These are phyloP conservation scores for Thecophora atra DNA, from an alignment of 2,888 invertebrate genomes.

Conservation along the genomic window DNA sequence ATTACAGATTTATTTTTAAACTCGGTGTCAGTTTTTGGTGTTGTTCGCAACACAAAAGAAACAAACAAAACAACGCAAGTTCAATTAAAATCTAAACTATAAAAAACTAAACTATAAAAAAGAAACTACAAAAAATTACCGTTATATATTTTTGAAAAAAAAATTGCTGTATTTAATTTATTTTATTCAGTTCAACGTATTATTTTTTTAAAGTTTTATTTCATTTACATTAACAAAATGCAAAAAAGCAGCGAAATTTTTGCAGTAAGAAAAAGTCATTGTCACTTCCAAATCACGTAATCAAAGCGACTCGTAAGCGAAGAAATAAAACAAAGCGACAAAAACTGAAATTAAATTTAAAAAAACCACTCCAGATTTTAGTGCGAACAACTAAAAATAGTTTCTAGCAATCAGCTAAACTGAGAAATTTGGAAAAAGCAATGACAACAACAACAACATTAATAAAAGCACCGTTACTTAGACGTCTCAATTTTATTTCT, in stretches of 20 bases:
- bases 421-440: slow-evolving; percentile 24
- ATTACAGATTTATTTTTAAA: slow-evolving; percentile 36
- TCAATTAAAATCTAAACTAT: too few relatives aligned
- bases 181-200: neutral
- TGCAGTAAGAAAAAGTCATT: slow-evolving; percentile 19
- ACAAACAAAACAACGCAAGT: neutral
- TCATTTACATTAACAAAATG: too few relatives aligned
- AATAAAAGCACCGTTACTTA: slow-evolving; percentile 15
- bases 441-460: neutral
- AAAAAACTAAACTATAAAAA: too few relatives aligned
- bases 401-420: neutral
- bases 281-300: slow-evolving; percentile 23
- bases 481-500: slow-evolving; percentile 16
- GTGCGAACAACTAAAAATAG: slow-evolving; percentile 14
- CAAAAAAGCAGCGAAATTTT: neutral
- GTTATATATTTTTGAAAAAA: neutral
- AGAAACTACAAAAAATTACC: slow-evolving; percentile 10
- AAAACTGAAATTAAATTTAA: slow-evolving; percentile 26
- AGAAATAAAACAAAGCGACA: neutral
- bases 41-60: neutral
- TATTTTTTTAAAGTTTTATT: too few relatives aligned
- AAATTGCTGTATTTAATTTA: slow-evolving; percentile 23
- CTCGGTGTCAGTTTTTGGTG: slow-evolving; percentile 22
- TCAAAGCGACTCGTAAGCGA: neutral
- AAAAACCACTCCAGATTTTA: slow-evolving; percentile 17